These are phyloP conservation scores for Alectoris magna DNA, from an alignment of 2,797 vertebrate species.

Conservation along the genomic window DNA sequence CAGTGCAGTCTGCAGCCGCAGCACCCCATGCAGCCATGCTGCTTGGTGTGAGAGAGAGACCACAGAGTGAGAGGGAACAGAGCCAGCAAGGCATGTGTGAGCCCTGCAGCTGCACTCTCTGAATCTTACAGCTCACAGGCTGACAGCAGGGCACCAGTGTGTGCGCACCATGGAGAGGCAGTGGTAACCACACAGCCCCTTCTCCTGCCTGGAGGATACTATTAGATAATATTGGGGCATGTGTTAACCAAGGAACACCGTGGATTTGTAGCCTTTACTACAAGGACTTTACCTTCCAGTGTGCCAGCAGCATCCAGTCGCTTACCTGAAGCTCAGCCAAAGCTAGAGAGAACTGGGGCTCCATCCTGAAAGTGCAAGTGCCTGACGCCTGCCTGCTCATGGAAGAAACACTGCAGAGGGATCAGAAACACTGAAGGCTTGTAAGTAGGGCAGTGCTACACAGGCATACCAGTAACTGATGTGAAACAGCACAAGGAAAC, in stretches of 20 bases:
- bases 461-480: neutral
- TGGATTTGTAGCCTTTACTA: neutral
- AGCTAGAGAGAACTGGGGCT: neutral
- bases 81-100: accelerated
- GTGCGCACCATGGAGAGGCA: neutral
- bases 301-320: neutral
- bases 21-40: conserved; percentile 51
- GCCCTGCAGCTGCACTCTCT: neutral
- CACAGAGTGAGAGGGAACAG: neutral
- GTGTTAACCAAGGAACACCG: neutral
- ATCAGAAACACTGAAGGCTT: neutral
- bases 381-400: neutral
- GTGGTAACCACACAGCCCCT: neutral
- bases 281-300: neutral
- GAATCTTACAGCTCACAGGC: neutral
- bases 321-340: neutral
- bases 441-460: neutral
- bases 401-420: neutral
- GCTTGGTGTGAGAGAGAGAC: neutral
- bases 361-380: neutral
- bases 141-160: neutral
- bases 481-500: neutral
- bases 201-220: neutral
- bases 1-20: neutral
- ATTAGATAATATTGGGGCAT: neutral